Percentiles rank a stretch among this genome's conserved stretches.
Conservation (phyloP, 1,140 invertebrate species). For the Pomacea maculata region DNA sequence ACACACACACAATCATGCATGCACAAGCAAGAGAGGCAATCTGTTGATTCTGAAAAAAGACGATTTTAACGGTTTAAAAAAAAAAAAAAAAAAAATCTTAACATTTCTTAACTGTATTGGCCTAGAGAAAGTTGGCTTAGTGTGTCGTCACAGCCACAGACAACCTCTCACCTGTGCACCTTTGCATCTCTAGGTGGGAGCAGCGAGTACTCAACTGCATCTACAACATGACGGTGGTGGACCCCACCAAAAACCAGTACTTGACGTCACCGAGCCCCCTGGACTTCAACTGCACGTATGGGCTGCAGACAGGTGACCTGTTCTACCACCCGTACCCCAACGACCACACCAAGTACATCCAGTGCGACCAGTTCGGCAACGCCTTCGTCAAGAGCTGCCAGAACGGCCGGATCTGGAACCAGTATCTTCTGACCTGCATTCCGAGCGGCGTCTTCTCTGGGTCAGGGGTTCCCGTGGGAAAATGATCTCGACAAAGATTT, state of each 20-base stretch:
- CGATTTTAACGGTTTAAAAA: too few relatives aligned
- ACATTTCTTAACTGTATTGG: background rate
- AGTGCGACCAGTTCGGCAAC: constrained; percentile 50
- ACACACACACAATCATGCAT: background rate
- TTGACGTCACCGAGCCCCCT: constrained; percentile 20
- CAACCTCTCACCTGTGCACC: background rate
- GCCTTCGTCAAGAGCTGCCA: constrained; percentile 39
- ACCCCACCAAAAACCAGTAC: constrained; percentile 30
- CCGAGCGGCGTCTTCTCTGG: constrained; percentile 14
- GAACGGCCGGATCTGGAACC: constrained; percentile 30
- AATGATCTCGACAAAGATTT: too few relatives aligned
- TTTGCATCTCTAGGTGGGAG: constrained; percentile 22
- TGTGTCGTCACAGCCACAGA: too few relatives aligned
- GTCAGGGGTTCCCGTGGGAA: background rate
- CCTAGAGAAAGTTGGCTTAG: too few relatives aligned
- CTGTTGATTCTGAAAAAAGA: too few relatives aligned
- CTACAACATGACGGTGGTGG: constrained; percentile 36
- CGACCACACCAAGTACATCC: constrained; percentile 40
- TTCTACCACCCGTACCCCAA: constrained; percentile 37
- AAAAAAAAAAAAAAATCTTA: background rate
- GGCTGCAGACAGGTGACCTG: constrained; percentile 16
- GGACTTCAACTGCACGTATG: constrained; percentile 19
- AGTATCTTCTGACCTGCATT: constrained; percentile 34
- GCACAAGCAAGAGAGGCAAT: background rate
- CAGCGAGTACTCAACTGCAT: constrained; percentile 35